Conservation (phyloP, 1,140 invertebrate genomes). For the Hypothenemus hampei region DNA sequence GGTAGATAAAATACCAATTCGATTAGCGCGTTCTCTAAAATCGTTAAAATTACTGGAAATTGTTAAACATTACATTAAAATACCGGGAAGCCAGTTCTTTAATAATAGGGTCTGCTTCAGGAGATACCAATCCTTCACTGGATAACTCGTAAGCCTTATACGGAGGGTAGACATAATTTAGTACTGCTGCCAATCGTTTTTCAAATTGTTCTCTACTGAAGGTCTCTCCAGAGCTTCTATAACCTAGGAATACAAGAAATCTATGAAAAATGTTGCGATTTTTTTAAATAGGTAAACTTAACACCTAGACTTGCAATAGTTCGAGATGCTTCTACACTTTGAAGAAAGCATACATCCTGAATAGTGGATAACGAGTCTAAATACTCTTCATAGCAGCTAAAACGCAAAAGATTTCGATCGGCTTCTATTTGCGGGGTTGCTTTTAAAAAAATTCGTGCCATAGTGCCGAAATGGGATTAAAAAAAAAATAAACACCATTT, state of each 20-base stretch:
- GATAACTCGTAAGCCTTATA: conserved; percentile 52
- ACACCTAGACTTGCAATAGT: conserved; percentile 60
- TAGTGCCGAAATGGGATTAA: too few relatives aligned
- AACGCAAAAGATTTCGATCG: conserved; percentile 53
- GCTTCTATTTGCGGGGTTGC: conserved; percentile 45
- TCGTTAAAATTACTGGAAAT: conserved; percentile 30
- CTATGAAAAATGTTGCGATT: background rate
- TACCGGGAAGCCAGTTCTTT: conserved; percentile 53
- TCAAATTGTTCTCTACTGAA: conserved; percentile 54
- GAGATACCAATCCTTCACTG: conserved; percentile 49
- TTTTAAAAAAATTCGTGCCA: conserved; percentile 45
- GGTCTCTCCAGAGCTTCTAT: conserved; percentile 50
- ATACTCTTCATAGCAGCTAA: conserved; percentile 71
- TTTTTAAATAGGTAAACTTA: conserved; percentile 33
- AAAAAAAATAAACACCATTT: too few relatives aligned
- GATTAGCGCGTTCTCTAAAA: conserved; percentile 64
- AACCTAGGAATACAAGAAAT: conserved; percentile 15
- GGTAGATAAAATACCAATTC: conserved; percentile 39
- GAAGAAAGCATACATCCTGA: conserved; percentile 64
- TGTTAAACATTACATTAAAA: background rate
- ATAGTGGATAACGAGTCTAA: conserved; percentile 67
- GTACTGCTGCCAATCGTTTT: conserved; percentile 48
- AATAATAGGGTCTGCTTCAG: conserved; percentile 53
- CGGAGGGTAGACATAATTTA: conserved; percentile 50
- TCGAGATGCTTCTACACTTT: conserved; percentile 53